Conservation (phyloP, 2,113 vertebrate genomes). For the Trachemys scripta region DNA sequence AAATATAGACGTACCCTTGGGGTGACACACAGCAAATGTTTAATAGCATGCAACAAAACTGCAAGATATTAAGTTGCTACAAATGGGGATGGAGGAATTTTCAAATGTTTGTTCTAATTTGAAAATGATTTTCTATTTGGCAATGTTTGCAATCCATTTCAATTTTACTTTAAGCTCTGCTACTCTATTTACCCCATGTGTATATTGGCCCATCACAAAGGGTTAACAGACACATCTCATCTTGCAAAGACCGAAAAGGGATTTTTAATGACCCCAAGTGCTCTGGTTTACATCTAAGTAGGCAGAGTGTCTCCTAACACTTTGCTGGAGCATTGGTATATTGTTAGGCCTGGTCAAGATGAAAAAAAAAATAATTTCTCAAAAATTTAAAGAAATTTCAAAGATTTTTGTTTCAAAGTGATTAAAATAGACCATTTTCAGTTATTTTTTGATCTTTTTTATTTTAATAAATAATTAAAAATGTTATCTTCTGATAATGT, state of each 20-base stretch:
- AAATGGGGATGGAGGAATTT: background rate
- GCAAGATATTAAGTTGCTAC: background rate
- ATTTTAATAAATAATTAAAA: too few species aligned
- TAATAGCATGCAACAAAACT: background rate
- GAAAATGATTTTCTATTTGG: background rate
- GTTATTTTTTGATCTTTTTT: too few species aligned
- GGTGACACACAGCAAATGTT: background rate
- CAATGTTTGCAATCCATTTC: background rate
- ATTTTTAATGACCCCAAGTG: background rate
- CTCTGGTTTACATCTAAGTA: background rate
- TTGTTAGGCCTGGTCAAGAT: too few species aligned
- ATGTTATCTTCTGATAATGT: too few species aligned
- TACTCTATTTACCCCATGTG: background rate
- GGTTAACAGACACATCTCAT: background rate
- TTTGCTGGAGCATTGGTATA: too few species aligned
- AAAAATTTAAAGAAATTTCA: too few species aligned
- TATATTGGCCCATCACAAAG: fast-evolving
- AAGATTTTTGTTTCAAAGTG: too few species aligned
- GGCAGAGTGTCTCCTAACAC: too few species aligned
- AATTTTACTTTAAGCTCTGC: background rate
- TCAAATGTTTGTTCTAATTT: background rate
- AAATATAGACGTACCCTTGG: background rate
- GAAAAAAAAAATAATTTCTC: too few species aligned
- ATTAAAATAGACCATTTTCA: too few species aligned
- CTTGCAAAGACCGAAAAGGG: background rate